These are phyloP conservation scores for Urocitellus parryii DNA, from an alignment of 2,113 vertebrate genomes.

Conservation along the genomic window DNA sequence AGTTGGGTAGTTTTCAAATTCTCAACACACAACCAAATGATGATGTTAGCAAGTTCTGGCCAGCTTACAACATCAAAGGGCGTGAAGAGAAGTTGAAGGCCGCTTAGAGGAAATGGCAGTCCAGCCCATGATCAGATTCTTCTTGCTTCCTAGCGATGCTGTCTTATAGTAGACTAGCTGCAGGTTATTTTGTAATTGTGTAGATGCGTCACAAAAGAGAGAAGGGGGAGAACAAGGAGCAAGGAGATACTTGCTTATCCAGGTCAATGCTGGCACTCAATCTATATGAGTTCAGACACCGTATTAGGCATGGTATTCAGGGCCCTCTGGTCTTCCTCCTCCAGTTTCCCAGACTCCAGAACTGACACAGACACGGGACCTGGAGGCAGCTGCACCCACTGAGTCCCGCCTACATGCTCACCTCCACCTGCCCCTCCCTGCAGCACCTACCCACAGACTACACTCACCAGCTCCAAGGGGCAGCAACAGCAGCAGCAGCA, in stretches of 20 bases:
- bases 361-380: accelerated
- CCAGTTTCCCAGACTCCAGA: not conserved
- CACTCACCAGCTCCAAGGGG: slow-evolving; percentile 70
- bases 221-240: not conserved
- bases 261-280: not conserved
- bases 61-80: slow-evolving; percentile 1
- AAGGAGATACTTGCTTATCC: not conserved
- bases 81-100: not conserved
- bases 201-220: not conserved
- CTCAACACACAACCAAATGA: not conserved
- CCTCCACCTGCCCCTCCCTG: not conserved
- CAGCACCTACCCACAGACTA: not conserved
- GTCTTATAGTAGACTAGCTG: not conserved
- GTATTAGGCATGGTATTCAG: not conserved
- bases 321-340: not conserved
- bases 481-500: not conserved
- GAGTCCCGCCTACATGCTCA: not conserved
- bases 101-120: not conserved
- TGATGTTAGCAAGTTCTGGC: not conserved
- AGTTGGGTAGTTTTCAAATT: not conserved
- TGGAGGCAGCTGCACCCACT: not conserved
- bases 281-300: not conserved
- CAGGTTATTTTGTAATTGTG: not conserved
- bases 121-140: not conserved
- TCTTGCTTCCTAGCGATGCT: not conserved